These are phyloP conservation scores for Homarus americanus DNA, from an alignment of 1,140 invertebrate genomes.

Conservation along the genomic window DNA sequence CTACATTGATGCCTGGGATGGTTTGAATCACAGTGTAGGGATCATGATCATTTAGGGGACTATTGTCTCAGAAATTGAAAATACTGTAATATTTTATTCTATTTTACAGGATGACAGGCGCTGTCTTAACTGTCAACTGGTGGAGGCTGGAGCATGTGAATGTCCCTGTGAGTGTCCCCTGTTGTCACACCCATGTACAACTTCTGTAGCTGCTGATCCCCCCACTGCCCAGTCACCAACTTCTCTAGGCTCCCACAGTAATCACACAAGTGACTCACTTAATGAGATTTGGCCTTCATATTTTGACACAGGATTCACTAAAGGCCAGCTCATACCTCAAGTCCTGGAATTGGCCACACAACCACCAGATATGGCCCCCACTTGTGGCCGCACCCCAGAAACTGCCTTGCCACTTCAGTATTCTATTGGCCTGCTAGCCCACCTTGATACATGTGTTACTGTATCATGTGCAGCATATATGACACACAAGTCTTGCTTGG, in stretches of 20 bases:
- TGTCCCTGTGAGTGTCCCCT: constrained; percentile 96
- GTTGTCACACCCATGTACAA: constrained; percentile 82
- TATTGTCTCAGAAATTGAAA: no score
- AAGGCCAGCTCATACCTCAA: constrained; percentile 23
- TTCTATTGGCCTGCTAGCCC: constrained; percentile 67
- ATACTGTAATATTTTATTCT: no score
- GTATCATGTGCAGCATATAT: constrained; percentile 49
- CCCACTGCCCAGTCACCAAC: constrained; percentile 19
- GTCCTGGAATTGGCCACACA: constrained; percentile 23
- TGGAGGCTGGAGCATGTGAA: constrained; percentile 96
- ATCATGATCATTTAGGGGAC: no score
- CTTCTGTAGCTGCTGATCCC: constrained; percentile 17
- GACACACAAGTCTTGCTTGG: constrained; percentile 82
- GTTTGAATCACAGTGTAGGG: no score
- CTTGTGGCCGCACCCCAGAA: constrained; percentile 61
- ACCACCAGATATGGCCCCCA: constrained; percentile 55
- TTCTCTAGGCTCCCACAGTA: not conserved
- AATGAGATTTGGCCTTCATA: constrained; percentile 47
- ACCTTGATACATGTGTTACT: constrained; percentile 66
- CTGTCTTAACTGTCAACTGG: constrained; percentile 94
- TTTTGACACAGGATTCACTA: constrained; percentile 26
- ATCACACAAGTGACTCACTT: constrained; percentile 19
- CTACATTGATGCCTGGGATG: no score
- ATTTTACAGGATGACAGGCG: constrained; percentile 85
- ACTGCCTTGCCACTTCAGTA: constrained; percentile 60